Evolutionary conservation across 2,797 vertebrate genomes (phyloP).

Genomic region (Lindbergichthys nudifrons): DNA sequence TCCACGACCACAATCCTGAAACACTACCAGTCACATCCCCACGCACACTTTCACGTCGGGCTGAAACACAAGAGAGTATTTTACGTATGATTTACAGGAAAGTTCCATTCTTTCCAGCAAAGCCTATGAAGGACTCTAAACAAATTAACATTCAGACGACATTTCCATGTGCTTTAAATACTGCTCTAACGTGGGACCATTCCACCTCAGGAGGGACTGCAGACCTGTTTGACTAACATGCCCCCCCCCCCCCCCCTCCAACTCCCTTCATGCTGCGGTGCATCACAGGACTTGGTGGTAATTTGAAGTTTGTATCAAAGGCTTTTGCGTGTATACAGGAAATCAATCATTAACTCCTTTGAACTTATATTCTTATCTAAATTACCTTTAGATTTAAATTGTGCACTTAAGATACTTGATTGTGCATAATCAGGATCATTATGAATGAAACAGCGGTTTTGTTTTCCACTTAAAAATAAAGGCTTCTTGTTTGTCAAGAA

Average conservation of each 20-base stretch:
- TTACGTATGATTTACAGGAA: constrained; percentile 78
- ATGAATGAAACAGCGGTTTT: constrained; percentile 81
- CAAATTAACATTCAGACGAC: constrained; percentile 69
- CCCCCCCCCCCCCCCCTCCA: constrained; percentile 73
- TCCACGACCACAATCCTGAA: constrained; percentile 86
- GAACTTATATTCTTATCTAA: constrained; percentile 81
- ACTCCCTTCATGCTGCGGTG: constrained; percentile 82
- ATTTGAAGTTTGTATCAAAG: constrained; percentile 81
- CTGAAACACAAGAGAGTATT: constrained; percentile 72
- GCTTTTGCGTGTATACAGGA: constrained; percentile 77
- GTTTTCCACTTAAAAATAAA: constrained; percentile 85
- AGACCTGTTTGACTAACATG: constrained; percentile 79
- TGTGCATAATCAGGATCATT: constrained; percentile 82
- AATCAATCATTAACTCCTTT: constrained; percentile 79
- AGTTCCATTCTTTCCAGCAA: constrained; percentile 76
- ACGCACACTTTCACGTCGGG: constrained; percentile 68
- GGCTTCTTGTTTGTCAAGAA: constrained; percentile 85
- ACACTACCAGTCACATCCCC: constrained; percentile 89
- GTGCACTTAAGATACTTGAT: constrained; percentile 82
- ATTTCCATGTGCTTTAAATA: constrained; percentile 89
- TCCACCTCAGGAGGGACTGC: constrained; percentile 86
- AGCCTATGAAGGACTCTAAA: constrained; percentile 90
- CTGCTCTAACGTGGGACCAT: constrained; percentile 89
- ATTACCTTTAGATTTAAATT: constrained; percentile 80
- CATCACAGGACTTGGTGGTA: constrained; percentile 90